Percentiles rank a stretch among this genome's conserved stretches.
Conservation (phyloP, 1,140 invertebrate genomes). For the Bombus picipes region DNA sequence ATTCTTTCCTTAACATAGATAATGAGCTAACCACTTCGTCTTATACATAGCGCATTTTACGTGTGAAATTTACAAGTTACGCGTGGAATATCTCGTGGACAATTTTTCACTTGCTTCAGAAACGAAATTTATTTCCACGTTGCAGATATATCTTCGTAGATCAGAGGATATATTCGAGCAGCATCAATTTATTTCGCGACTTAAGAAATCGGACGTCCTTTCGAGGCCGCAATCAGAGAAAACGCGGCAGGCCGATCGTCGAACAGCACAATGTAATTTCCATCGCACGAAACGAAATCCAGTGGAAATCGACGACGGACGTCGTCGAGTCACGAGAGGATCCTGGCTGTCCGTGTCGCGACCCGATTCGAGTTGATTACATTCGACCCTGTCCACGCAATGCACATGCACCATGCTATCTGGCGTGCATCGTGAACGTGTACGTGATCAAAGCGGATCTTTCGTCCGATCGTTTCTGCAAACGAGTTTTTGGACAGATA, state of each 20-base stretch:
- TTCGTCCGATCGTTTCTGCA: not conserved
- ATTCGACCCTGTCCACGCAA: slow-evolving; percentile 4
- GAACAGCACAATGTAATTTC: not conserved
- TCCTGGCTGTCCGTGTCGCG: not conserved
- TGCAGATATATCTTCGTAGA: too few species aligned
- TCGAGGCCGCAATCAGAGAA: not conserved
- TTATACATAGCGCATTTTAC: not conserved
- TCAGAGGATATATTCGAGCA: too few species aligned
- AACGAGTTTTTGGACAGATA: slow-evolving; percentile 6
- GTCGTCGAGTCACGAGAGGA: not conserved
- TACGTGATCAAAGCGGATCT: not conserved
- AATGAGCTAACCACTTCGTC: not conserved
- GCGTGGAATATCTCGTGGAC: not conserved
- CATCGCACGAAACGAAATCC: not conserved
- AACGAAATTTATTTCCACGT: too few species aligned
- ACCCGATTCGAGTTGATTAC: not conserved
- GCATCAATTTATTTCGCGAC: not conserved
- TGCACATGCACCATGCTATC: not conserved
- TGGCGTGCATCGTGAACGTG: not conserved
- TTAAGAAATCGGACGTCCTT: not conserved
- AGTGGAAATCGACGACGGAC: not conserved
- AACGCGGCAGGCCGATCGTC: not conserved
- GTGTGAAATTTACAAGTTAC: too few species aligned
- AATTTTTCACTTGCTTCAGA: not conserved
- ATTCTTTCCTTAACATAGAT: not conserved